Base-by-base conservation (phyloP, 2,888 invertebrate genomes). In the Altica lythri region DNA sequence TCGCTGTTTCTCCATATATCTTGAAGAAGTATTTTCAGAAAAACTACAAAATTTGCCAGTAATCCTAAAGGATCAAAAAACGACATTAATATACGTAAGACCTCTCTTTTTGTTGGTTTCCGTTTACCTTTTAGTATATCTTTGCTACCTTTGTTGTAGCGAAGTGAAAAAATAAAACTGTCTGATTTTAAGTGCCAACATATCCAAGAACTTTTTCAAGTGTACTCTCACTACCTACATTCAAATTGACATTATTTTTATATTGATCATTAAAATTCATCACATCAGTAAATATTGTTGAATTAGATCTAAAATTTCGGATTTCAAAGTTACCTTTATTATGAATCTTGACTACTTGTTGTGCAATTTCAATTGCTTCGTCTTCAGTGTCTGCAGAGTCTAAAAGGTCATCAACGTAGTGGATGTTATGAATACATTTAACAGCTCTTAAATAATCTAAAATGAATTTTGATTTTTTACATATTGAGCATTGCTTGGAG, bases 231-330 rank as follows among this genome's bases (percentile, higher is more conserved):
- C n/a, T n/a, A n/a, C n/a, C n/a, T n/a, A n/a, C n/a, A n/a, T n/a
- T n/a, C n/a, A n/a, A n/a, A n/a, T n/a, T n/a, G 10, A n/a, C 3
- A 3, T 30, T n/a, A 3, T 30, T 5, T 5, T 22, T 22, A 32
- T 32, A 10, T 16, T 37, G 6, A 16, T 1, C 9, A 10, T 14
- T n/a, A 37, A 12, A 17, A 13, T 32, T 42, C 42, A 34, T 43
- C 10, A 35, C 13, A 8, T 34, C 25, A 10, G n/a, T 43, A 10
- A 53, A 12, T 37, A 34, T 30, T 54, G 18, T 37, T 22, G 40
- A 43, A 22, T 69, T 70, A 0, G 67, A 67, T 10, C 62, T 40
- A 64, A 64, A 69, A 44, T 60, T 59, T 32, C 59, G 13, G 8
- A 51, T 67, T 62, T 27, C 58, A 45, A 17, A 62, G 6, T 19